A percentile compares a stretch with the other conserved stretches of the same genome.
phyloP scores from a whole-genome alignment of 2,888 invertebrate genomes.

The Lysandra bellargus region DNA sequence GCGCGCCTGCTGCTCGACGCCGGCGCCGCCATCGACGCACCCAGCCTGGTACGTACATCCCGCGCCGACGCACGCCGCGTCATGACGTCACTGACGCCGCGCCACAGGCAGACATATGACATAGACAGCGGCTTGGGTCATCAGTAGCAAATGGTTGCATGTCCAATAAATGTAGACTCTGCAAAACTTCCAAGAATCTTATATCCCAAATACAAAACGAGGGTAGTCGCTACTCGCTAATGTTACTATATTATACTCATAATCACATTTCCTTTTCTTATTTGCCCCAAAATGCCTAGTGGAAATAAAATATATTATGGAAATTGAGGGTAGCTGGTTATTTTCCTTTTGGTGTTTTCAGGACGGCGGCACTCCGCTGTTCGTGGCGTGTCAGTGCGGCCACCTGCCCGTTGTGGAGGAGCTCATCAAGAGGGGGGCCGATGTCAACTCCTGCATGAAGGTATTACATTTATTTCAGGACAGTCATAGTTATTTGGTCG shows the following conservation, averaged over 20 bases:
- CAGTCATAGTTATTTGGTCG: no score
- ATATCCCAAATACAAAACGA: no score
- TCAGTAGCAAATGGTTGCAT: background rate
- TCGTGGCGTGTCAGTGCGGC: conserved; percentile 95
- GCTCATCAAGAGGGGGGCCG: conserved; percentile 89
- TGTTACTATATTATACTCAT: no score
- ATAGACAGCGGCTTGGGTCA: no score
- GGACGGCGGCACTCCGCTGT: conserved; percentile 97
- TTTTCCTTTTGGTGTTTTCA: conserved; percentile 53
- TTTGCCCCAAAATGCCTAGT: background rate
- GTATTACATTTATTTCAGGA: conserved; percentile 57
- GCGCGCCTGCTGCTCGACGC: conserved; percentile 88
- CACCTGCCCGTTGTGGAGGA: conserved; percentile 93
- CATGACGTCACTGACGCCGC: background rate
- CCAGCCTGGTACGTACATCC: conserved; percentile 86
- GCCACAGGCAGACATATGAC: no score
- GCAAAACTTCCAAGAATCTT: no score
- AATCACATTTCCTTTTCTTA: background rate
- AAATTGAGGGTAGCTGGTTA: background rate
- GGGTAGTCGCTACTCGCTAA: no score
- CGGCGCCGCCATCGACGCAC: conserved; percentile 88
- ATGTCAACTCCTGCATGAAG: conserved; percentile 91
- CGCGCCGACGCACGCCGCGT: conserved; percentile 80
- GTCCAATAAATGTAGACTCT: background rate
- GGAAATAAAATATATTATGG: background rate